Base-by-base conservation (phyloP, 2,888 invertebrate species). In the Drosophila ezoana region DNA sequence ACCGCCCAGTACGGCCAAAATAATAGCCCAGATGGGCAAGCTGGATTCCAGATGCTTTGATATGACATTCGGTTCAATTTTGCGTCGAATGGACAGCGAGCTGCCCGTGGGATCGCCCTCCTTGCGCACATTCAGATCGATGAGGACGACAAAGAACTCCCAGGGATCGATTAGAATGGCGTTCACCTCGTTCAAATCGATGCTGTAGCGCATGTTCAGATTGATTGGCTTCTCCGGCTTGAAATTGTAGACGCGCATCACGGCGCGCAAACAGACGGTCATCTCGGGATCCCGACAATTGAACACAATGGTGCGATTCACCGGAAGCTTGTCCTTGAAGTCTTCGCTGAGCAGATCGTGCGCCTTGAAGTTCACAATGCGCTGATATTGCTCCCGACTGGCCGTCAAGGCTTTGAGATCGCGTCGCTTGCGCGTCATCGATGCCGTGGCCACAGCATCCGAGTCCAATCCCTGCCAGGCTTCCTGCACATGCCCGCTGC, bases 21-120 rank as follows among this genome's bases (percentile, higher is more conserved):
- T 91, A 52, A 92, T 91, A 44, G 93, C 91, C 93, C 93, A 93
- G 14, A 92, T 87, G 20, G 92, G 92, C 18, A 91, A 81, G 8
- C 66, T 72, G 4, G 81, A 83, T 4, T 88, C 72, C 56, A 90
- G 83, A 86, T 92, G 91, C 62, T 92, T 92, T n/a, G 91, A 92
- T 68, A 92, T 91, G 16, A 92, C 89, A 66, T 92, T 92, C 41
- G 92, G 91, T 33, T 92, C 91, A 14, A 91, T 89, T 43, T 87
- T 90, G 32, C 87, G 87, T 37, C 77, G 87, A 3, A 92, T 79
- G 8, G 73, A 71, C 37, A 91, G 59, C 1, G 91, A 80, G 35
- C 66, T 85, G 8, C 88, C 79, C 18, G 72, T 57, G 5, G 72
- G 71, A 60, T 91, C 91, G 14, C 90, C 91, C 23, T 82, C 76